Evolutionary conservation across 2,797 vertebrate genomes (phyloP).

Genomic region (Bryconaethiops microstoma): DNA sequence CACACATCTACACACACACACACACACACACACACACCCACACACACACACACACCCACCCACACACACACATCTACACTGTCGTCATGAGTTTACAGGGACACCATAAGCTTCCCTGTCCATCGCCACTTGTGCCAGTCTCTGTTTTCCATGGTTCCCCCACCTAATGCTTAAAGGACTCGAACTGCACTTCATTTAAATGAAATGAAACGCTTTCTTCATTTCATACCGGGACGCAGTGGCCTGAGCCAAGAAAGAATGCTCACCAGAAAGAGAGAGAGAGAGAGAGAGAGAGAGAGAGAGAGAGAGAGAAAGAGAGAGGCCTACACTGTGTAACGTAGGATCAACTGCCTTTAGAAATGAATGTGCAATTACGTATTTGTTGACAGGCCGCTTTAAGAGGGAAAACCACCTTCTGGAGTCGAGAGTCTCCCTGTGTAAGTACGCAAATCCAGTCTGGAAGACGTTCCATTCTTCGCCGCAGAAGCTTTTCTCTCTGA

Average conservation of each 20-base stretch:
- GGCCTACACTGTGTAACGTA: slow-evolving; percentile 66
- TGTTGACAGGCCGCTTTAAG: slow-evolving; percentile 73
- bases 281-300: slow-evolving; percentile 48
- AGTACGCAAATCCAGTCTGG: slow-evolving; percentile 32
- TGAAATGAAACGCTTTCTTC: slow-evolving; percentile 67
- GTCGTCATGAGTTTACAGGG: neutral
- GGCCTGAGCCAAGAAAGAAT: slow-evolving; percentile 65
- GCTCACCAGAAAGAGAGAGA: neutral
- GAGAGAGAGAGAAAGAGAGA: neutral
- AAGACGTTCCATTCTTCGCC: slow-evolving; percentile 22
- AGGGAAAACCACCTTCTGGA: slow-evolving; percentile 61
- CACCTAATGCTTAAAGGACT: slow-evolving; percentile 62
- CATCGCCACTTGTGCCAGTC: slow-evolving; percentile 26
- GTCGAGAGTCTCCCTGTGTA: slow-evolving; percentile 55
- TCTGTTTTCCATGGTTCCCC: slow-evolving; percentile 46
- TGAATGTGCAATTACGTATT: slow-evolving; percentile 77
- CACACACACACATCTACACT: neutral
- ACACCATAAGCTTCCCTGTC: neutral
- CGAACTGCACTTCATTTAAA: slow-evolving; percentile 64
- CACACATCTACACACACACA: neutral
- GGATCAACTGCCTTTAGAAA: slow-evolving; percentile 74
- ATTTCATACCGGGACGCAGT: slow-evolving; percentile 70
- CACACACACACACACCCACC: no score
- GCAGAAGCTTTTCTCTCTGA: slow-evolving; percentile 16
- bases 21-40: no score